phyloP scores from a whole-genome alignment of 2,888 invertebrate species.

The Bimastos eiseni region DNA sequence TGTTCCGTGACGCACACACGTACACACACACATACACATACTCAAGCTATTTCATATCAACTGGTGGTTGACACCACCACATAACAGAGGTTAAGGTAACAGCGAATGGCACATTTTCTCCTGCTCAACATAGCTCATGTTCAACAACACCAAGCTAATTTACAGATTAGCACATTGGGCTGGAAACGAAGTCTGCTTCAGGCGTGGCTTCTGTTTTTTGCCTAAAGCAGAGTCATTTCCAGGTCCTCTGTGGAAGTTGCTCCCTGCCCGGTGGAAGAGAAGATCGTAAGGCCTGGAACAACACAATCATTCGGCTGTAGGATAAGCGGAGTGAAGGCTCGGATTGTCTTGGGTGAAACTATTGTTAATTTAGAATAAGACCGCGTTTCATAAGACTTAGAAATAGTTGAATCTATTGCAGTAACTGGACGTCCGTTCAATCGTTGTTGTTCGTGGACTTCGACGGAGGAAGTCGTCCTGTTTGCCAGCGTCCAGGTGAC shows the following conservation, averaged over 20 bases:
- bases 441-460: background rate
- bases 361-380: background rate
- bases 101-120: background rate
- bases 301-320: background rate
- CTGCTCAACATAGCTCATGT: background rate
- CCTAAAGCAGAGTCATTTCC: background rate
- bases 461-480: background rate
- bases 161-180: background rate
- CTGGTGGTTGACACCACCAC: background rate
- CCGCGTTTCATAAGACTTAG: background rate
- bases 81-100: background rate
- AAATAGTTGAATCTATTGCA: background rate
- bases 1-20: background rate
- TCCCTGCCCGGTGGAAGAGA: background rate
- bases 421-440: background rate
- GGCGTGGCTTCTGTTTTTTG: slow-evolving; percentile 18
- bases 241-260: background rate
- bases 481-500: background rate
- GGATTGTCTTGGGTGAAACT: background rate
- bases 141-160: background rate
- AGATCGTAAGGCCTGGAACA: background rate
- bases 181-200: slow-evolving; percentile 2
- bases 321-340: background rate
- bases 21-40: background rate
- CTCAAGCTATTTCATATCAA: background rate